These are phyloP conservation scores for Porites cylindrica DNA, from an alignment of 92 coral and sea anemone genomes.

Conservation along the genomic window DNA sequence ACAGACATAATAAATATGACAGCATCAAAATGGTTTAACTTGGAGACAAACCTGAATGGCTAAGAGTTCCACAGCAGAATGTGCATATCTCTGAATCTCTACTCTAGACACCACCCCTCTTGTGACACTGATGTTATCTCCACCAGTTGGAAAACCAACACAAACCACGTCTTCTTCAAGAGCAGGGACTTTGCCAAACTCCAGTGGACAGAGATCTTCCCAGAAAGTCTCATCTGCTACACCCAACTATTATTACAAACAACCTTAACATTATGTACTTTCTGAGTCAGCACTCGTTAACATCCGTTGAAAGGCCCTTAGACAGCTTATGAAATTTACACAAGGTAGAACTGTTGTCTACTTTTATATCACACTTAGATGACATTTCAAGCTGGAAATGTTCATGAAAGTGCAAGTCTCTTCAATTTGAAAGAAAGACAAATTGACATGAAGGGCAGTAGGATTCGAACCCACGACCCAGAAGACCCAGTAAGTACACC, in stretches of 20 bases:
- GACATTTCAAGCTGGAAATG: no score
- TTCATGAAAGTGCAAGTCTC: no score
- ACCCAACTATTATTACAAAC: slow-evolving; percentile 68
- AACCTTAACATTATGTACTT: not conserved
- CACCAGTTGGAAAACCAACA: slow-evolving; percentile 94
- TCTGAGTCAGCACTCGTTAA: not conserved
- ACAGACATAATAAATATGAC: no score
- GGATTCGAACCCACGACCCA: no score
- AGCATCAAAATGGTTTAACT: not conserved
- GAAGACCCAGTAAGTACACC: not conserved
- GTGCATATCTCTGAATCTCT: slow-evolving; percentile 93
- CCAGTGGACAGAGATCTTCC: slow-evolving; percentile 86
- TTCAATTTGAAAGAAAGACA: no score
- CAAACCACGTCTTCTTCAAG: slow-evolving; percentile 94
- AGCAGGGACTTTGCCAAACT: slow-evolving; percentile 84
- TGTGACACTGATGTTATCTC: slow-evolving; percentile 91
- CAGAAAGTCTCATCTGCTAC: slow-evolving; percentile 91
- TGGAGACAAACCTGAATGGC: slow-evolving; percentile 80
- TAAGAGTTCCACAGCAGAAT: slow-evolving; percentile 86
- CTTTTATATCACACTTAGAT: no score
- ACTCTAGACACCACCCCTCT: slow-evolving; percentile 95
- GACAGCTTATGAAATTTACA: no score
- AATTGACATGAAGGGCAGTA: no score
- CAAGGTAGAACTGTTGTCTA: no score
- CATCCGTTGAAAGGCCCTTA: no score